Base-by-base conservation (phyloP, 2,797 vertebrate genomes). In the Peromyscus attwateri region DNA sequence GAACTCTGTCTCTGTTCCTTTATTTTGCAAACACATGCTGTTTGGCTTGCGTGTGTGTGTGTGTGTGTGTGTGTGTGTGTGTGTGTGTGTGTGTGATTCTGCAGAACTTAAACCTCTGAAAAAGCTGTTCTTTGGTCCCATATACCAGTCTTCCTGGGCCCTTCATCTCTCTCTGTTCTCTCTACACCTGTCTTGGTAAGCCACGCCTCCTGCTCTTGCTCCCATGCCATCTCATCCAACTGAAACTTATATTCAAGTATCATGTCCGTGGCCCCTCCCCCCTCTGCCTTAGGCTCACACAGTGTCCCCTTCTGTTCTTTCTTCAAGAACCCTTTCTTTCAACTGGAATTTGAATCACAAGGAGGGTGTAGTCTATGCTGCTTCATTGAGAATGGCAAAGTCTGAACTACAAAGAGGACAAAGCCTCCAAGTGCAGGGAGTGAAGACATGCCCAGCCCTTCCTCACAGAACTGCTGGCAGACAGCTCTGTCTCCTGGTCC, bases 341-440 rank as follows among this genome's bases (percentile, higher is more conserved):
- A 77, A 14, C 11, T 66, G 13, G 75, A 68, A 43, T 60, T 82
- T n/a, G 29, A 79, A 37, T 92, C 81, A 71, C 29, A 70, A 19
- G 89, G 68, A 70, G 57, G n/a, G 25, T 34, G 43, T 52, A 34
- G 31, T 73, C 55, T 82, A 19, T 1, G 64, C 85, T 29, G 27
- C 52, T 80, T 91, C 55, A 13, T 68, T 89, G 34, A 76, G 77
- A 95, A 27, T 88, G 34, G 29, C 40, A 52, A 79, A 49, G 49
- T 79, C 90, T 21, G 85, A 57, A 85, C n/a, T 71, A 79, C 66
- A 49, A 73, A 96, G 82, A 90, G 27, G 31, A 94, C 88, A 73
- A 62, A 71, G 23, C 40, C 5, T 87, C 23, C 27, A 8, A 19
- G 89, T 19, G 31, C 3, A 10, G 68, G 82, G 55, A 27, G 70